phyloP scores from a whole-genome alignment of 2,797 vertebrate genomes.

The Anableps anableps region DNA sequence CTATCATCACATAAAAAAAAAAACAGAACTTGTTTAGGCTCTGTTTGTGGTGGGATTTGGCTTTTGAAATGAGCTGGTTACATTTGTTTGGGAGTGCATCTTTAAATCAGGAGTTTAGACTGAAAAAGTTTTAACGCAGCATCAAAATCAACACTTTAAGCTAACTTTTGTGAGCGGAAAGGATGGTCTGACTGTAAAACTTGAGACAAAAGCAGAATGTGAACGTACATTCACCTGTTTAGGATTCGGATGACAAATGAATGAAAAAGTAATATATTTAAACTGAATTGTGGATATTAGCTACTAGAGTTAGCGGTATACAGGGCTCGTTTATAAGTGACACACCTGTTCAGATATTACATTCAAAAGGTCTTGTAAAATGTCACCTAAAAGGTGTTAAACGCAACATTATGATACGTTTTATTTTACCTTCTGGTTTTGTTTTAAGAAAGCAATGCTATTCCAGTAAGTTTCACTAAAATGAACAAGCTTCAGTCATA shows the following conservation, averaged over 20 bases:
- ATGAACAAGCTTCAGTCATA: background rate
- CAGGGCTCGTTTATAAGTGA: background rate
- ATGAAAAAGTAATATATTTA: conserved; percentile 2
- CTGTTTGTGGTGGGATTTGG: background rate
- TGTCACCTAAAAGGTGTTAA: background rate
- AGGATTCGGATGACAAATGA: background rate
- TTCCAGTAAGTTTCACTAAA: background rate
- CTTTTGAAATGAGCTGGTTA: background rate
- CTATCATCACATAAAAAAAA: background rate
- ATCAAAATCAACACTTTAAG: background rate
- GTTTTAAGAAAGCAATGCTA: conserved; percentile 32
- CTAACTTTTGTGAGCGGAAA: conserved; percentile 17
- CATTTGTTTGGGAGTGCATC: background rate
- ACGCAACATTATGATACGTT: conserved; percentile 4
- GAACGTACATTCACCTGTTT: fast-evolving
- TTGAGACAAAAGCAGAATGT: fast-evolving
- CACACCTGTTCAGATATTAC: background rate
- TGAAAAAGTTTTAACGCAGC: background rate
- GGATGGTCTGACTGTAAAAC: fast-evolving
- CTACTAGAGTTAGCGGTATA: conserved; percentile 19
- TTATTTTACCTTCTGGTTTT: conserved; percentile 7
- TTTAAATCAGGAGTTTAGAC: background rate
- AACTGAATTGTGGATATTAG: background rate
- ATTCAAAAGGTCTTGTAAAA: background rate
- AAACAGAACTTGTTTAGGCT: background rate